Conservation (phyloP, 2,113 vertebrate species). For the Columba janthina region DNA sequence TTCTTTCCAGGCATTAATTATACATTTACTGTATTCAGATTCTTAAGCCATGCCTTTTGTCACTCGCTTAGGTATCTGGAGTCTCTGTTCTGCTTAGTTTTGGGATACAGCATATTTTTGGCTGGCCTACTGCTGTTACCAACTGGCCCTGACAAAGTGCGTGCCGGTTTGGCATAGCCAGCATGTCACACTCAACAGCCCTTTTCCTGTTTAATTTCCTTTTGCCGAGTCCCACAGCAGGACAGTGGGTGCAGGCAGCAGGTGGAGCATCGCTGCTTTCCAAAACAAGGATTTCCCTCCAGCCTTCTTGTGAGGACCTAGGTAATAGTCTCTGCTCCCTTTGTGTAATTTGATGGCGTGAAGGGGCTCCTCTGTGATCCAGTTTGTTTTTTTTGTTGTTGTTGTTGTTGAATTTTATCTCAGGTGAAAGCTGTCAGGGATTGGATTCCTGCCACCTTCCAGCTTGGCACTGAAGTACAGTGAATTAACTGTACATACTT, state of each 20-base stretch:
- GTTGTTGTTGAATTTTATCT: not conserved
- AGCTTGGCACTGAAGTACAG: not conserved
- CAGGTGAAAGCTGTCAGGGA: not conserved
- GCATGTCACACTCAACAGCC: not conserved
- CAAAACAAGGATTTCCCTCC: not conserved
- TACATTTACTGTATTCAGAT: not conserved
- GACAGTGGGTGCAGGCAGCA: not conserved
- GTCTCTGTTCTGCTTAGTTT: not conserved
- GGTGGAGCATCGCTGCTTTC: not conserved
- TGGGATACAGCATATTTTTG: not conserved
- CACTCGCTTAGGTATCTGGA: not conserved
- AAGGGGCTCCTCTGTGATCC: not conserved
- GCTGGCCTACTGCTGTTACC: not conserved
- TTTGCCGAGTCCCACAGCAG: fast-evolving
- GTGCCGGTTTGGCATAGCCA: not conserved
- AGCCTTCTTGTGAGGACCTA: not conserved
- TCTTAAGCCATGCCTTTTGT: not conserved
- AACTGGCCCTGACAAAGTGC: not conserved
- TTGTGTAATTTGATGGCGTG: not conserved
- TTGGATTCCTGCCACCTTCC: not conserved
- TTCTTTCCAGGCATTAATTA: conserved; percentile 11
- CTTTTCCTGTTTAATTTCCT: conserved; percentile 40
- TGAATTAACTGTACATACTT: not conserved
- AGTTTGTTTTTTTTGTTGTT: not conserved
- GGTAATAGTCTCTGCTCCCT: not conserved